Base-by-base conservation (phyloP, 2,888 invertebrate genomes). In the Lasioglossum leucozonium region DNA sequence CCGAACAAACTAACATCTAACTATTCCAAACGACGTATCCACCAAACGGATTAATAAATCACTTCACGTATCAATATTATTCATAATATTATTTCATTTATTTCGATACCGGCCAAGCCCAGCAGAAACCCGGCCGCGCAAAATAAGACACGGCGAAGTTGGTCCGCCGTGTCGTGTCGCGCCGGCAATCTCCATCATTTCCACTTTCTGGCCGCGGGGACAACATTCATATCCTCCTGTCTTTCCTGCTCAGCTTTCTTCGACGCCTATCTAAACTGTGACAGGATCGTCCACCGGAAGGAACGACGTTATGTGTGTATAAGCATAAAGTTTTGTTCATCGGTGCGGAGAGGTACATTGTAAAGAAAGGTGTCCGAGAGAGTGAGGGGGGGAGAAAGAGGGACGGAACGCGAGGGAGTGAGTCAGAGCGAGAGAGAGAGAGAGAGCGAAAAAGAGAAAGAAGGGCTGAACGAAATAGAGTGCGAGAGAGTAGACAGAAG, bases 211-310 rank as follows among this genome's bases (percentile, higher is more conserved):
- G 65, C 30, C 34, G 22, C 65, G 65, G 34, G 65, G 30, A 65
- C 34, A 30, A 65, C 34, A 65, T 34, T 34, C 65, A 34, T 65
- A 65, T 67, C 34, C 37, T 40, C 40, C 67, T 37, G 34, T 72
- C 81, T 74, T 73, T 30, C 58, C 71, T n/a, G 62, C 16, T 42
- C 77, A 82, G 86, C 90, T 90, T 89, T 90, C 86, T 86, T 87
- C 83, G 82, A 81, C 86, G 80, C 44, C 84, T 73, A 44, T 81
- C 77, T 81, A 85, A 90, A 89, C 90, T 83, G 87, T 87, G 89
- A 84, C 90, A 86, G 87, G 75, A 77, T 58, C 82, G 81, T 89
- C 87, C 82, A 81, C 90, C 87, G 91, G 87, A 86, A 90, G 87
- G 82, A 88, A 85, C 78, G 51, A 30, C 30, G 77, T 78, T 81